Evolutionary conservation across 2,888 invertebrate genomes (phyloP), one percentile per base, ranked within the genome.

Genomic region (Hybos culiciformis): DNA sequence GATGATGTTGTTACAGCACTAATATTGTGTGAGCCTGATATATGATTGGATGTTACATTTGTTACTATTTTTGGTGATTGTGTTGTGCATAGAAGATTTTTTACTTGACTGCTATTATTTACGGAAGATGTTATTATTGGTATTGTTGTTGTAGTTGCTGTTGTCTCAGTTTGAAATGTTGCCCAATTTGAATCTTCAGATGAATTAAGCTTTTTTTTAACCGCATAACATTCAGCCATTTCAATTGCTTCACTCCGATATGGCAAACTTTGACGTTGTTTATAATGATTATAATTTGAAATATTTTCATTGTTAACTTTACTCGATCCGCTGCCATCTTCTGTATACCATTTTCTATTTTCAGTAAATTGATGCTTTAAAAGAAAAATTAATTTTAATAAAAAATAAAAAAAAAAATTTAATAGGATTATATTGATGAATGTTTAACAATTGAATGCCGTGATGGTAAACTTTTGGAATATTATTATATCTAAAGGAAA

Each of bases 301-400:
- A 23, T 29, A 29, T 26, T 26, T 12, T 29, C n/a, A 29, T 29
- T 29, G 33, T 44, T 46, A 23, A 45, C 48, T 9, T 48, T 42
- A 49, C 46, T 36, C 44, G 15, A 46, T 37, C 44, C 42, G 39
- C 45, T 43, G 15, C 45, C 34, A 24, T 59, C 60, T 37, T 58
- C 61, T n/a, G 58, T 60, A 44, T 60, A 57, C 65, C 65, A 66
- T 18, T 61, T 57, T 3, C 60, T 60, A 47, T 60, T 60, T 24
- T 58, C 58, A 5, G 60, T 53, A 41, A 65, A 57, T 41, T 63
- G 64, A 51, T 56, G 61, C 65, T 66, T 46, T n/a, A 44, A 42
- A 29, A n/a, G n/a, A n/a, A n/a, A n/a, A n/a, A n/a, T n/a, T n/a
- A n/a, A n/a, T n/a, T n/a, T n/a, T n/a, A n/a, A n/a, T n/a, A n/a